Percentiles rank a stretch among this genome's conserved stretches.
phyloP scores from a whole-genome alignment of 2,888 invertebrate species.

The Nudaria mundana region DNA sequence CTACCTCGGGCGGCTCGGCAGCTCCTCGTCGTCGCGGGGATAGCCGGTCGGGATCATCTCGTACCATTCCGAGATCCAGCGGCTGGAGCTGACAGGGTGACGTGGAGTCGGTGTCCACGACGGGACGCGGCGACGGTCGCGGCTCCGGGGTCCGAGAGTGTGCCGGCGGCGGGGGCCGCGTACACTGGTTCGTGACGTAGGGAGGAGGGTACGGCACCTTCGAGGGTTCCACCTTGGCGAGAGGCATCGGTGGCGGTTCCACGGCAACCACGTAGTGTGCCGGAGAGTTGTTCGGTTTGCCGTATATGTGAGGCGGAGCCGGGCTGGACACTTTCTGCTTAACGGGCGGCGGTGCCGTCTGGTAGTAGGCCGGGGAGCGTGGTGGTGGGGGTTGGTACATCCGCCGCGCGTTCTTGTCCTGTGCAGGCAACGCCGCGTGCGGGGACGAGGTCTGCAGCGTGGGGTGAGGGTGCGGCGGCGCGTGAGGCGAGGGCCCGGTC shows the following conservation, averaged over 20 bases:
- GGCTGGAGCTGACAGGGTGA: conserved; percentile 88
- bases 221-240: conserved; percentile 79
- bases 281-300: conserved; percentile 79
- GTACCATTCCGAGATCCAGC: conserved; percentile 86
- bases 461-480: conserved; percentile 76
- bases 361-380: conserved; percentile 72
- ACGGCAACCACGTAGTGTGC: conserved; percentile 68
- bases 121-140: conserved; percentile 63
- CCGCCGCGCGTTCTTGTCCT: conserved; percentile 45
- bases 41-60: conserved; percentile 81
- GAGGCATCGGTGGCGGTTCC: conserved; percentile 68
- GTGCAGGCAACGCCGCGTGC: conserved; percentile 54
- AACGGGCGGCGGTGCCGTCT: conserved; percentile 68
- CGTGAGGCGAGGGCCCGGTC: conserved; percentile 75
- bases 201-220: conserved; percentile 72
- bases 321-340: conserved; percentile 89
- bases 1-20: conserved; percentile 79
- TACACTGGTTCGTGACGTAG: conserved; percentile 50
- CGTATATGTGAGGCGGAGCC: conserved; percentile 88
- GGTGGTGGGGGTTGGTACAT: conserved; percentile 55
- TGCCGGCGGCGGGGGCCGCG: conserved; percentile 80
- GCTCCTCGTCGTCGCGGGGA: conserved; percentile 86
- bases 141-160: conserved; percentile 79
- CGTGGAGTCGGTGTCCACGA: conserved; percentile 51
- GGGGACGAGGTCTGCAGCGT: conserved; percentile 69